A percentile compares a stretch with the other conserved stretches of the same genome.
Conservation (phyloP, 2,113 vertebrate species). For the Boulengeromyrus knoepffleri region DNA sequence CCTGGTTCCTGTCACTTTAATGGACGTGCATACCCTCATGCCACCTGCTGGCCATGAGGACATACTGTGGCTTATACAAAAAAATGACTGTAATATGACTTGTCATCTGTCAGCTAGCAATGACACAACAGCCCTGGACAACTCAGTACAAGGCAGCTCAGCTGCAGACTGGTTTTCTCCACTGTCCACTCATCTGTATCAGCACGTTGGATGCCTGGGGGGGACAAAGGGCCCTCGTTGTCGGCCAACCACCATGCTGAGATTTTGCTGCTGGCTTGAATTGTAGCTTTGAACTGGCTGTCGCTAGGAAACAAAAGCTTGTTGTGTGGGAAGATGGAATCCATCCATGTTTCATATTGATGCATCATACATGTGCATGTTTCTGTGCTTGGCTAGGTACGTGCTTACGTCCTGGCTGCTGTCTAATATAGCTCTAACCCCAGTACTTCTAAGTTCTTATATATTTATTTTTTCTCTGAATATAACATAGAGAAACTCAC, state of each 20-base stretch:
- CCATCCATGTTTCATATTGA: slow-evolving; percentile 26
- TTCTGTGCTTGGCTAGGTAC: slow-evolving; percentile 4
- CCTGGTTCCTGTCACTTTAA: background rate
- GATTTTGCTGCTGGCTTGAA: slow-evolving; percentile 31
- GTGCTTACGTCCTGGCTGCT: background rate
- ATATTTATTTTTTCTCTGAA: background rate
- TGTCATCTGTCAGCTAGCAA: background rate
- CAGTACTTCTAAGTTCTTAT: background rate
- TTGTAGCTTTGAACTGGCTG: slow-evolving; percentile 24
- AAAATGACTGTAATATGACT: background rate
- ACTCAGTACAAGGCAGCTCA: background rate
- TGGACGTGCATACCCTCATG: slow-evolving; percentile 36
- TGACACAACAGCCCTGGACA: background rate
- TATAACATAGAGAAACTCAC: background rate
- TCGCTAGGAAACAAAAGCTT: slow-evolving; percentile 48
- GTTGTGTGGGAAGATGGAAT: slow-evolving; percentile 46
- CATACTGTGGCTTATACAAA: background rate
- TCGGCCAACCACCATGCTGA: slow-evolving; percentile 29
- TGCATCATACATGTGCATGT: background rate
- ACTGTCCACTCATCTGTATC: background rate
- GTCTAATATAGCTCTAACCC: background rate
- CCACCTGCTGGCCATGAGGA: background rate
- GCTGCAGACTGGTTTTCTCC: background rate
- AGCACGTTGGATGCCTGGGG: slow-evolving; percentile 38
- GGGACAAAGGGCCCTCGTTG: slow-evolving; percentile 36